These are phyloP conservation scores for Chironex yamaguchii DNA, from an alignment of 30 jellyfish, hydroid and myxozoan species.

Conservation along the genomic window DNA sequence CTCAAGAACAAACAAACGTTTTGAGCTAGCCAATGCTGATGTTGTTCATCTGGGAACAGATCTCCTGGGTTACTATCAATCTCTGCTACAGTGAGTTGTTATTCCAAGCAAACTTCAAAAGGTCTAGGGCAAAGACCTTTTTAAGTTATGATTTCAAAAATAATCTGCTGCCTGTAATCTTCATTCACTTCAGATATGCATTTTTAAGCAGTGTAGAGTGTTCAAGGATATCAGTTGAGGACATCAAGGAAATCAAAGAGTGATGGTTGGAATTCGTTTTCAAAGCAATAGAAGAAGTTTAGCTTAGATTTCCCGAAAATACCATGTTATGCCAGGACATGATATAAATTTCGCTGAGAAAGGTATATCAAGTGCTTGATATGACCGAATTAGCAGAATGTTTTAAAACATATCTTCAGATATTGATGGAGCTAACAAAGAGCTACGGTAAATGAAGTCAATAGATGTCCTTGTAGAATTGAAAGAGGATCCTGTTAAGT, in stretches of 20 bases:
- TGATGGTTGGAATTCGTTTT: conserved; percentile 30
- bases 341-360: conserved; percentile 21
- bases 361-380: conserved; percentile 11
- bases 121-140: conserved; percentile 9
- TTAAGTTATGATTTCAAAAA: conserved; percentile 38
- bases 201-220: conserved; percentile 57
- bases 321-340: conserved; percentile 22
- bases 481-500: conserved; percentile 21
- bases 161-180: conserved; percentile 32
- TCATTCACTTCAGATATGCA: conserved; percentile 44
- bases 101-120: conserved; percentile 3
- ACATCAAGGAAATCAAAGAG: conserved; percentile 3
- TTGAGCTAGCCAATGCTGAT: conserved; percentile 19
- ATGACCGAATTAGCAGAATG: too few relatives aligned
- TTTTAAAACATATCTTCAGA: conserved; percentile 25
- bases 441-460: conserved; percentile 1
- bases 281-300: conserved; percentile 44
- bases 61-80: conserved; percentile 14
- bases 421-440: conserved; percentile 36
- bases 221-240: conserved; percentile 3
- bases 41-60: conserved; percentile 22
- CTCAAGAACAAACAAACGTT: conserved; percentile 4
- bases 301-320: conserved; percentile 30
- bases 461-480: conserved; percentile 28
- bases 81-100: conserved; percentile 15